Evolutionary conservation across 2,797 vertebrate genomes (phyloP).

Genomic region (Tympanoctomys barrerae): DNA sequence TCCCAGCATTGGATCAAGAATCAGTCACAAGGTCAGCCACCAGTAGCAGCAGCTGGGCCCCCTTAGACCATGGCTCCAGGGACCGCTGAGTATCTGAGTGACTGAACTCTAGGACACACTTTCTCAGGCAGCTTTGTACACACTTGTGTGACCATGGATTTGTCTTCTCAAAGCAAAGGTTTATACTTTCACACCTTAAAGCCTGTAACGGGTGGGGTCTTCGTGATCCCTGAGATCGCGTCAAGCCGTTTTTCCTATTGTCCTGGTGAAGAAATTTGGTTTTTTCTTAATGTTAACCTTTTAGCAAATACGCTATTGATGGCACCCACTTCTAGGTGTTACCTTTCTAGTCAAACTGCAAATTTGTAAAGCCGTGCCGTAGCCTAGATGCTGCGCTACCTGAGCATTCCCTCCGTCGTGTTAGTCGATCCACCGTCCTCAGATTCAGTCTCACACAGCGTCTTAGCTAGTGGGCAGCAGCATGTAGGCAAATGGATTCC

Average conservation of each 20-base stretch:
- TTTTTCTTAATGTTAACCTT: not conserved
- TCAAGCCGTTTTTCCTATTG: not conserved
- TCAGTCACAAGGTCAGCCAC: not conserved
- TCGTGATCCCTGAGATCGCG: not conserved
- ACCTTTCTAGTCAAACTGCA: not conserved
- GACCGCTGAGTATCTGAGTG: not conserved
- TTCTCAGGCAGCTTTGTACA: not conserved
- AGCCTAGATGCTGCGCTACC: not conserved
- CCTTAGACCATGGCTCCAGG: not conserved
- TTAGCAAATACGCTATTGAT: not conserved
- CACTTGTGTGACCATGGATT: not conserved
- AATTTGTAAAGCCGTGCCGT: not conserved
- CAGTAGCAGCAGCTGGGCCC: not conserved
- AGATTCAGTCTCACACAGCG: not conserved
- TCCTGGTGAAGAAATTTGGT: not conserved
- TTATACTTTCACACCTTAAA: not conserved
- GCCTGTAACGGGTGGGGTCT: not conserved
- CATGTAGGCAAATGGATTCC: not conserved
- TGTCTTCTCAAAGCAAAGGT: not conserved
- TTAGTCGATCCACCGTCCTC: not conserved
- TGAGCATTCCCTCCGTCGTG: not conserved
- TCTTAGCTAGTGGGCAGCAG: not conserved
- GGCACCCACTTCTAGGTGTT: not conserved
- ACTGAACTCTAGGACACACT: not conserved
- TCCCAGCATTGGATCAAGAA: too few species aligned